Evolutionary conservation across 2,888 invertebrate species (phyloP).

Genomic region (Abscondita cerata): DNA sequence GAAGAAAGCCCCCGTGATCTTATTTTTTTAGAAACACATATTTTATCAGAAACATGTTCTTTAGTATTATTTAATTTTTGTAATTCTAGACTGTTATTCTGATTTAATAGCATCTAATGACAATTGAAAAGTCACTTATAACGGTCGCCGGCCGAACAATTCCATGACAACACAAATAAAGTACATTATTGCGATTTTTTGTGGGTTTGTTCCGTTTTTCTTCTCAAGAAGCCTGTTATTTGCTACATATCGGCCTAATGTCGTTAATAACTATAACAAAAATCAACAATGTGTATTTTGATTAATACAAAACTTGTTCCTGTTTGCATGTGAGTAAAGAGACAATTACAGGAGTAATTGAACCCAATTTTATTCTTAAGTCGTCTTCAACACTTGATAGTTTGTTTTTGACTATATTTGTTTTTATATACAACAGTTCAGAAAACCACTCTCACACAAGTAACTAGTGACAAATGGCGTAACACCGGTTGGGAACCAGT

Average conservation of each 20-base stretch:
- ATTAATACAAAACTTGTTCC: not conserved
- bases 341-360: not conserved
- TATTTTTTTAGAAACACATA: conserved; percentile 5
- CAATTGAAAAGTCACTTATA: too few relatives aligned
- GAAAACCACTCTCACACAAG: conserved; percentile 6
- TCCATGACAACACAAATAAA: too few relatives aligned
- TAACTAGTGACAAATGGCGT: conserved; percentile 4
- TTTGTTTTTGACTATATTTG: not conserved
- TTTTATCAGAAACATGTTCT: conserved; percentile 5
- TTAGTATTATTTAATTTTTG: too few relatives aligned
- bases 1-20: conserved; percentile 5
- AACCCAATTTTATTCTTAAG: conserved; percentile 2
- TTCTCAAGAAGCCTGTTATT: too few relatives aligned
- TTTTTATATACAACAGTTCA: not conserved
- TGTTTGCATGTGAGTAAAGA: not conserved
- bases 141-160: too few relatives aligned
- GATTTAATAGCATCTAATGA: not conserved
- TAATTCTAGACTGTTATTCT: not conserved
- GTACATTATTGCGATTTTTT: not conserved
- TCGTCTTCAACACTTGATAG: not conserved
- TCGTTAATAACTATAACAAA: too few relatives aligned
- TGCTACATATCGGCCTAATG: too few relatives aligned
- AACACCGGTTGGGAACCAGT: too few relatives aligned
- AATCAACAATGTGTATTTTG: too few relatives aligned
- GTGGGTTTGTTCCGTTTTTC: not conserved